Evolutionary conservation across 2,888 invertebrate species (phyloP).

Genomic region (Neoitamus cyanurus): DNA sequence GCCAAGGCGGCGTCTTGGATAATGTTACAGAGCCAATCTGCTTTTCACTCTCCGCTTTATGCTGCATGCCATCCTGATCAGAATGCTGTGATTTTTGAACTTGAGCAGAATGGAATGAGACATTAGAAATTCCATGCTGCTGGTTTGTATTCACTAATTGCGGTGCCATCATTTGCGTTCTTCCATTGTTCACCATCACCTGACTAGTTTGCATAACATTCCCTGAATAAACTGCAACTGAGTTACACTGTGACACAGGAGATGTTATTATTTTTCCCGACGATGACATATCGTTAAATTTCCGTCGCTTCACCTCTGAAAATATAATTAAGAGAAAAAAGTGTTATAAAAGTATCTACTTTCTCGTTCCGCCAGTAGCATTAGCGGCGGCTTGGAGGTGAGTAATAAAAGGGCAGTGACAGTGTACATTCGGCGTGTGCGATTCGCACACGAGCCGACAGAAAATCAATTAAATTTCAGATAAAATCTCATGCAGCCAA

Average conservation of each 20-base stretch:
- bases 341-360: neutral
- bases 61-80: neutral
- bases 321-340: slow-evolving; percentile 9
- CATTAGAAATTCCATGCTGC: slow-evolving; percentile 31
- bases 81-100: slow-evolving; percentile 12
- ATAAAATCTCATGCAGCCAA: slow-evolving; percentile 17
- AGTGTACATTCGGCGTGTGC: neutral
- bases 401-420: neutral
- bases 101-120: neutral
- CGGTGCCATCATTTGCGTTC: slow-evolving; percentile 13
- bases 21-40: slow-evolving; percentile 56
- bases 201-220: slow-evolving; percentile 53
- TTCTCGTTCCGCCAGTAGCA: neutral
- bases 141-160: neutral
- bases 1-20: slow-evolving; percentile 57
- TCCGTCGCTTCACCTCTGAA: slow-evolving; percentile 58
- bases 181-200: slow-evolving; percentile 25
- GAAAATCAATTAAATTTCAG: slow-evolving; percentile 32
- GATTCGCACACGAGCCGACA: slow-evolving; percentile 16
- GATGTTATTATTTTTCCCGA: slow-evolving; percentile 50
- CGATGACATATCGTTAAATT: slow-evolving; percentile 54
- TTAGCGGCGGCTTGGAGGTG: neutral
- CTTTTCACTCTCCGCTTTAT: slow-evolving; percentile 50
- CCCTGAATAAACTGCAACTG: slow-evolving; percentile 51
- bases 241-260: slow-evolving; percentile 52